A percentile compares a stretch with the other conserved stretches of the same genome.
These are phyloP conservation scores for Drosophila lini DNA, from an alignment of 1,140 invertebrate genomes.

Conservation along the genomic window DNA sequence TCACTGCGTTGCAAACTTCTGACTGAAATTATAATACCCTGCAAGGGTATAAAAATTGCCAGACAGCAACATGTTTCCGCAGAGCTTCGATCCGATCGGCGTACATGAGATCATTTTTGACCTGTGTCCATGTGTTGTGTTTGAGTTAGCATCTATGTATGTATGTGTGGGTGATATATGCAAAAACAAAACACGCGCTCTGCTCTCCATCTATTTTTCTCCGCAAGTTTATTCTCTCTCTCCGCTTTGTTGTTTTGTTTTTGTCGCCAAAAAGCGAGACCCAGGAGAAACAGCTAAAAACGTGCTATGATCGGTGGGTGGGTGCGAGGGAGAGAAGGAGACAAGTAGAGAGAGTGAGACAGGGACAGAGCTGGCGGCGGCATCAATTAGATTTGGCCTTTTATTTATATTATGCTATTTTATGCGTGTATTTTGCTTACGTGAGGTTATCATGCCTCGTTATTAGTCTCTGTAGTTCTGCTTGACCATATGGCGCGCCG, in stretches of 20 bases:
- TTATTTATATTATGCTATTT: slow-evolving; percentile 74
- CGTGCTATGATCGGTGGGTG: slow-evolving; percentile 59
- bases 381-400: slow-evolving; percentile 75
- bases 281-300: slow-evolving; percentile 52
- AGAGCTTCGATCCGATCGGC: slow-evolving; percentile 37
- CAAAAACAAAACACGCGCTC: slow-evolving; percentile 67
- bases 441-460: slow-evolving; percentile 59
- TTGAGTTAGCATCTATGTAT: background rate
- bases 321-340: slow-evolving; percentile 3
- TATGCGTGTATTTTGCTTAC: slow-evolving; percentile 58
- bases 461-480: slow-evolving; percentile 43
- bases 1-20: no score
- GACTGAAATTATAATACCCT: no score
- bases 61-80: slow-evolving; percentile 62
- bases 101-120: slow-evolving; percentile 78
- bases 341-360: background rate
- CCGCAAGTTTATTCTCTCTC: slow-evolving; percentile 3
- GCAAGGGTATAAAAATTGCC: no score
- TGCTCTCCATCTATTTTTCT: slow-evolving; percentile 22
- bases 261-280: slow-evolving; percentile 47
- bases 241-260: slow-evolving; percentile 21
- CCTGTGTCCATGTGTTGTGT: slow-evolving; percentile 16
- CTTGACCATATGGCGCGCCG: slow-evolving; percentile 64
- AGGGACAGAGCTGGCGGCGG: slow-evolving; percentile 31
- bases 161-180: slow-evolving; percentile 45